Evolutionary conservation across 2,797 vertebrate genomes (phyloP).

Genomic region (Orientallactaga sibirica): DNA sequence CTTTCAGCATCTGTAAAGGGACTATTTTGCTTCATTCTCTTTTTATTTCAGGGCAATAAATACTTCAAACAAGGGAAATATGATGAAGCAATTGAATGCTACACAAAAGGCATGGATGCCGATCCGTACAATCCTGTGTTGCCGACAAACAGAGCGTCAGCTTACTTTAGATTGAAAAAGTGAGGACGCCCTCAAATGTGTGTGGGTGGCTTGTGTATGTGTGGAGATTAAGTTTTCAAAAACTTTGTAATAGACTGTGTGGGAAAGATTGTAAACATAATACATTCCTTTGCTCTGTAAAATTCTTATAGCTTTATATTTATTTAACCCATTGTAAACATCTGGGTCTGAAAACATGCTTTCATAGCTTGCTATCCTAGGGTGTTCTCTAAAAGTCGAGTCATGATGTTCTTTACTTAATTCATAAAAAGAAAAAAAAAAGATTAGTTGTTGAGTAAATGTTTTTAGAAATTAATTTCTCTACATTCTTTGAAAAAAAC

Average conservation of each 20-base stretch:
- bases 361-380: neutral
- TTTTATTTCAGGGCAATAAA: constrained; percentile 92
- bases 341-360: neutral
- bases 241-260: neutral
- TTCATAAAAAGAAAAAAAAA: neutral
- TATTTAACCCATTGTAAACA: constrained; percentile 50
- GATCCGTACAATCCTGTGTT: constrained; percentile 95
- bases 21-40: constrained; percentile 16
- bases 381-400: constrained; percentile 1
- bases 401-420: constrained; percentile 19
- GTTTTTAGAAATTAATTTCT: constrained; percentile 36
- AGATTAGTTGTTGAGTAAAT: neutral
- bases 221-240: neutral
- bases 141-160: constrained; percentile 95
- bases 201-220: neutral
- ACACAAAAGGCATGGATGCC: constrained; percentile 95
- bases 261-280: neutral
- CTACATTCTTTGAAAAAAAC: constrained; percentile 48
- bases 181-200: constrained; percentile 83
- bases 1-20: neutral
- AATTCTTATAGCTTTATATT: constrained; percentile 15
- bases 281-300: neutral
- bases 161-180: constrained; percentile 96
- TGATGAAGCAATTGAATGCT: constrained; percentile 95
- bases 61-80: constrained; percentile 95